A percentile compares a stretch with the other conserved stretches of the same genome.
Conservation (phyloP, 2,888 invertebrate genomes). For the Hypolimnas misippus region DNA sequence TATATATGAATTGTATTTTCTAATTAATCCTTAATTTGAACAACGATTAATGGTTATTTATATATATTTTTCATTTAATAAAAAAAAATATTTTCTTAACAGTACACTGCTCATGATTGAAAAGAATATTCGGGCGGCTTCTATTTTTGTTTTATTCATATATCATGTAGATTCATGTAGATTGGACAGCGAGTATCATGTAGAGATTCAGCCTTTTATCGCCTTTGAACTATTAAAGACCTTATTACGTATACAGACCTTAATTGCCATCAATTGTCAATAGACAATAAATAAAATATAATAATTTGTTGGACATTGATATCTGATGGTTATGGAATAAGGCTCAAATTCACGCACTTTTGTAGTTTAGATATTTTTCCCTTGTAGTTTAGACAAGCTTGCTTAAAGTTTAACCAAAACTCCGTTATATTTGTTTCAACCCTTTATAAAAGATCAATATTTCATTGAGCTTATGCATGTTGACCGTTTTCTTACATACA, state of each 20-base stretch:
- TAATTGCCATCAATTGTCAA: slow-evolving; percentile 4
- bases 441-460: background rate
- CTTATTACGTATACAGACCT: slow-evolving; percentile 1
- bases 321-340: slow-evolving; percentile 18
- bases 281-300: background rate
- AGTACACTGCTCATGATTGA: slow-evolving; percentile 13
- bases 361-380: slow-evolving; percentile 15
- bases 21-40: no score
- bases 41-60: background rate
- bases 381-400: slow-evolving; percentile 19
- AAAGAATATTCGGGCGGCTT: background rate
- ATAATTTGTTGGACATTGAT: slow-evolving; percentile 4
- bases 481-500: no score
- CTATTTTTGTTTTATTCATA: background rate
- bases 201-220: slow-evolving; percentile 12
- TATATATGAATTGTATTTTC: no score
- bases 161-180: slow-evolving; percentile 20
- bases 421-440: slow-evolving; percentile 27
- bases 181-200: slow-evolving; percentile 12
- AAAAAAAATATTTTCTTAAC: background rate
- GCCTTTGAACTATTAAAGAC: slow-evolving; percentile 14
- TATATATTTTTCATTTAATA: background rate
- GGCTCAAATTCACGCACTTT: slow-evolving; percentile 15
- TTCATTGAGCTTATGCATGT: background rate
- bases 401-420: slow-evolving; percentile 9